phyloP scores from a whole-genome alignment of 2,113 vertebrate species.

The Phalacrocorax carbo region DNA sequence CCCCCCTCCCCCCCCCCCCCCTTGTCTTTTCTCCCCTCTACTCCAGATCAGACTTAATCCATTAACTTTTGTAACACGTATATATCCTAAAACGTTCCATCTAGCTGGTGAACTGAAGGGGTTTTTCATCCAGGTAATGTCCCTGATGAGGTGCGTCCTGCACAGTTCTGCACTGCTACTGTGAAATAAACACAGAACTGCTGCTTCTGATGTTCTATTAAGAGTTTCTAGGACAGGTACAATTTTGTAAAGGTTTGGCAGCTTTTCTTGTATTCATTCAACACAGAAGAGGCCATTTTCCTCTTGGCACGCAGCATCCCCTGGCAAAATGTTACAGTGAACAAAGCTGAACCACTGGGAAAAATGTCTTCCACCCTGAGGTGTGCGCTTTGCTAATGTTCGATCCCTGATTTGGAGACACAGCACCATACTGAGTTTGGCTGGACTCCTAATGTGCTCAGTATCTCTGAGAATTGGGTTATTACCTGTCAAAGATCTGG shows the following conservation, averaged over 20 bases:
- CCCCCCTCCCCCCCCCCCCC: too few species aligned
- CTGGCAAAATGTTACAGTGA: neutral
- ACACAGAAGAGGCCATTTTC: neutral
- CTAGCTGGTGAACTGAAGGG: neutral
- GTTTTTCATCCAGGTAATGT: neutral
- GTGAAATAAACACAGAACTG: neutral
- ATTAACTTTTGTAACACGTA: neutral
- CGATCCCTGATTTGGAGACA: neutral
- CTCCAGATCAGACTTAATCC: neutral
- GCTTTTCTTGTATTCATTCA: neutral
- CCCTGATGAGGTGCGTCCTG: neutral
- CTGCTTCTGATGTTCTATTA: neutral
- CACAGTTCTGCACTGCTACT: neutral
- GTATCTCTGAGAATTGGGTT: neutral
- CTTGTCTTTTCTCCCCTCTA: too few species aligned
- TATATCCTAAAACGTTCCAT: neutral
- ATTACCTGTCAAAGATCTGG: neutral
- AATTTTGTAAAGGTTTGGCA: neutral
- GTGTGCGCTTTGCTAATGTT: neutral
- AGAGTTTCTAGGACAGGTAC: neutral
- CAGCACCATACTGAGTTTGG: neutral
- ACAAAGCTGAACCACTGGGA: neutral
- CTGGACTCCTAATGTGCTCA: neutral
- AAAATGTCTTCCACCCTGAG: neutral
- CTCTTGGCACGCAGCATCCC: neutral